Conservation (phyloP, 2,888 invertebrate species). For the Glaucopsyche alexis region DNA sequence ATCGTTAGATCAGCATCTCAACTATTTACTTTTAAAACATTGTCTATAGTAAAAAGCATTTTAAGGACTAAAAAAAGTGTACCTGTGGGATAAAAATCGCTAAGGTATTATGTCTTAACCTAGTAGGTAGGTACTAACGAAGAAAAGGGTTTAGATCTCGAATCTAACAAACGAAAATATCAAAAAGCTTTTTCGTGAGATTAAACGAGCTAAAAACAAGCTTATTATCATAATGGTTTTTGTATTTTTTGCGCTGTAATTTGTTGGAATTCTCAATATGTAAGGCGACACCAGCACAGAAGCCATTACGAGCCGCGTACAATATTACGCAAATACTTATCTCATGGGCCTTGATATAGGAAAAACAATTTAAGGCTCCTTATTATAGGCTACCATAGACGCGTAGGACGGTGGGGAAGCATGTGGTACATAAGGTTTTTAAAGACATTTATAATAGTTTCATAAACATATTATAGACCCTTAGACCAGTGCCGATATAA, state of each 20-base stretch:
- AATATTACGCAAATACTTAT: slow-evolving; percentile 43
- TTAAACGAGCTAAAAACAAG: background rate
- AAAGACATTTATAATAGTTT: background rate
- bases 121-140: background rate
- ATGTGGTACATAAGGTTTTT: no score
- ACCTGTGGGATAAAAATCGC: no score
- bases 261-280: slow-evolving; percentile 26
- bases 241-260: background rate
- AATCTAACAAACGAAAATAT: background rate
- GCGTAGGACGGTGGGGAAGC: background rate
- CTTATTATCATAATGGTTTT: background rate
- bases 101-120: no score
- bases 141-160: background rate
- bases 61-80: no score
- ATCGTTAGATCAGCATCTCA: no score
- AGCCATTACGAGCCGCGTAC: slow-evolving; percentile 43
- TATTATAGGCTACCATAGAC: background rate
- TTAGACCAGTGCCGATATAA: no score
- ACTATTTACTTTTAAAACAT: no score
- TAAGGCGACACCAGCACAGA: slow-evolving; percentile 34
- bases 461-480: background rate
- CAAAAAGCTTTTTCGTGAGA: background rate
- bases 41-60: no score
- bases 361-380: background rate
- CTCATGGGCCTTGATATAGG: slow-evolving; percentile 31